phyloP scores from a whole-genome alignment of 2,888 invertebrate species.

The Drosophila tripunctata region DNA sequence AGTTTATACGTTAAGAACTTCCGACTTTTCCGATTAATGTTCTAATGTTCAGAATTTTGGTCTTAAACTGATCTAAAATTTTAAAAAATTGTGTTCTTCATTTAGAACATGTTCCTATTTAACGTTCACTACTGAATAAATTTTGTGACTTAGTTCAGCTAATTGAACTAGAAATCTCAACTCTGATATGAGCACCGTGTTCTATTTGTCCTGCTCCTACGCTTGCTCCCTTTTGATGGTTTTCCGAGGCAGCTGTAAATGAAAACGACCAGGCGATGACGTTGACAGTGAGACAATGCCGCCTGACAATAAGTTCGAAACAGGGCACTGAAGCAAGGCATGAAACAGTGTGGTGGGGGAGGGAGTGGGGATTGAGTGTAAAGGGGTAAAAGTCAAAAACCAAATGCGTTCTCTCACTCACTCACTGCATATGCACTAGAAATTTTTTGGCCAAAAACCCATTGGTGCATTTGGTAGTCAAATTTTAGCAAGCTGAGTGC shows the following conservation, averaged over 20 bases:
- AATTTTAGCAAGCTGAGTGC: slow-evolving; percentile 49
- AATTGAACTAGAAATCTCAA: not conserved
- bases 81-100: no score
- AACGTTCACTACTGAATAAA: not conserved
- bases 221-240: not conserved
- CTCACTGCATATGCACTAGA: slow-evolving; percentile 42
- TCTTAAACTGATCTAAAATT: no score
- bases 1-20: no score
- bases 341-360: not conserved
- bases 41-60: no score
- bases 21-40: no score
- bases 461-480: slow-evolving; percentile 67
- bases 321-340: slow-evolving; percentile 4
- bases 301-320: slow-evolving; percentile 51
- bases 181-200: not conserved
- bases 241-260: slow-evolving; percentile 59
- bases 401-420: slow-evolving; percentile 32
- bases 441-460: slow-evolving; percentile 51
- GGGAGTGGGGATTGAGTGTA: not conserved
- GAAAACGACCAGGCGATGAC: slow-evolving; percentile 64
- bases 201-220: not conserved
- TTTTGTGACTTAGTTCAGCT: not conserved
- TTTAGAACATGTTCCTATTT: no score
- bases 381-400: slow-evolving; percentile 42
- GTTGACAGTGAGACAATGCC: slow-evolving; percentile 57